phyloP scores from a whole-genome alignment of 2,888 invertebrate genomes.

The Tortricodes alternella region DNA sequence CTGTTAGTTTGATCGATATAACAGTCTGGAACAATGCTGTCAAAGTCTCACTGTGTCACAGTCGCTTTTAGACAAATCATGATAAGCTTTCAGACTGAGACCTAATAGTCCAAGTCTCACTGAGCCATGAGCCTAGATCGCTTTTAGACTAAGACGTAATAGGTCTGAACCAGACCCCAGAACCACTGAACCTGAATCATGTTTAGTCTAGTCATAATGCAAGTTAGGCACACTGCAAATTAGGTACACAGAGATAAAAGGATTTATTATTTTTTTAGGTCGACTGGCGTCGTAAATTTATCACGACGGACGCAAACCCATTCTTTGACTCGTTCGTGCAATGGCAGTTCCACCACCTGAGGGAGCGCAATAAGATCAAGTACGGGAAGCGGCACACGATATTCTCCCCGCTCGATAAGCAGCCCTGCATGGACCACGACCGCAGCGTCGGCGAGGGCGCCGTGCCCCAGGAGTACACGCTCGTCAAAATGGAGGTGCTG shows the following conservation, averaged over 20 bases:
- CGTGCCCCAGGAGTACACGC: constrained; percentile 98
- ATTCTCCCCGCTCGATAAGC: constrained; percentile 97
- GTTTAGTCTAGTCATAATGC: no score
- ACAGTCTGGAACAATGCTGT: no score
- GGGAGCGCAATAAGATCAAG: constrained; percentile 93
- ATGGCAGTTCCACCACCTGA: constrained; percentile 97
- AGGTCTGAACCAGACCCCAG: no score
- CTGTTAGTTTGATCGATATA: no score
- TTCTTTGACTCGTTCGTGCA: constrained; percentile 98
- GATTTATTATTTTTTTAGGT: constrained; percentile 81
- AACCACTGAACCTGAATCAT: no score
- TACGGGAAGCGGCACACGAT: constrained; percentile 99
- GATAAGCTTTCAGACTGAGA: no score
- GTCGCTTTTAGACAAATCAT: no score
- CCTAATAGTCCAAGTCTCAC: no score
- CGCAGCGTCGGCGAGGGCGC: constrained; percentile 98
- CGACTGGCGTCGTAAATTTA: constrained; percentile 99
- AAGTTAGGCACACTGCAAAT: no score
- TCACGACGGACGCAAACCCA: constrained; percentile 98
- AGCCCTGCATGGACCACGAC: constrained; percentile 99
- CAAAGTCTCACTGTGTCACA: no score
- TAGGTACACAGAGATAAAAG: not conserved
- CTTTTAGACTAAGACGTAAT: no score
- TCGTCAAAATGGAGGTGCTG: constrained; percentile 95
- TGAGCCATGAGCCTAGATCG: no score